These are phyloP conservation scores for Podarcis cretensis DNA, from an alignment of 2,113 vertebrate genomes.

Conservation along the genomic window DNA sequence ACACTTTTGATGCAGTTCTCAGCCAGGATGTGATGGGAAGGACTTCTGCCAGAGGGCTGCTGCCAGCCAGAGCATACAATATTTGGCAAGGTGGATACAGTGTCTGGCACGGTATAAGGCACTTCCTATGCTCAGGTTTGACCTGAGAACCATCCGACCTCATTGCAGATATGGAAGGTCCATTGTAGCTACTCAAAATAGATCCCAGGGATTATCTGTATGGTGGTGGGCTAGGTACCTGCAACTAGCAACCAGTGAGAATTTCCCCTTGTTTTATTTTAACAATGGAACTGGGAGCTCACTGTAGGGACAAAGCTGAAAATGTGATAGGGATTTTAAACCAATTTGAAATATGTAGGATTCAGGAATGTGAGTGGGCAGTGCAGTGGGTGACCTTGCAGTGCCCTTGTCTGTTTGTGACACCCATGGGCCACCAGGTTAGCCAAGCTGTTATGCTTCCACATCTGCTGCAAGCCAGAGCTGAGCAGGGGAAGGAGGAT, in stretches of 20 bases:
- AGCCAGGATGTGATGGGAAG: background rate
- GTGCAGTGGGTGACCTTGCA: too few species aligned
- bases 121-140: background rate
- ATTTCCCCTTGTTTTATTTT: background rate
- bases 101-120: background rate
- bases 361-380: background rate
- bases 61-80: background rate
- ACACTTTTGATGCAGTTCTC: background rate
- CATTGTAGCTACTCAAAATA: background rate
- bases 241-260: background rate
- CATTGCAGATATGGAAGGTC: background rate
- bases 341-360: background rate
- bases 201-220: background rate
- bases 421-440: background rate
- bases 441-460: too few species aligned
- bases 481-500: background rate
- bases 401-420: background rate
- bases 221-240: background rate
- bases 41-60: background rate
- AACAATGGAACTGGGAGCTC: background rate
- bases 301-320: background rate
- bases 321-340: background rate
- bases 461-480: background rate
- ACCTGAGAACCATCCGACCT: background rate
- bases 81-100: background rate